Conservation (phyloP, 2,888 invertebrate genomes). For the Sesia apiformis region DNA sequence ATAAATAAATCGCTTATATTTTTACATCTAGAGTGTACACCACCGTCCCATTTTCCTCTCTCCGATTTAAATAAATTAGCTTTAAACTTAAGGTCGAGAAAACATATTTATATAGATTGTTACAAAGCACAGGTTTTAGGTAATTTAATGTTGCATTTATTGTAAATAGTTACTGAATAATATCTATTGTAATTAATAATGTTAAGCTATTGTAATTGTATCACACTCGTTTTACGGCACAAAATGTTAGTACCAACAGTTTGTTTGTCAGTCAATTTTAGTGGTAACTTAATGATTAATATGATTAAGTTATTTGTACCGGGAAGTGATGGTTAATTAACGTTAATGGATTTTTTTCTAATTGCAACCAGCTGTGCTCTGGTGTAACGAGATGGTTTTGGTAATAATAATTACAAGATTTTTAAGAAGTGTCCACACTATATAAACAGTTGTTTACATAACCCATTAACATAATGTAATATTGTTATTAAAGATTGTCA, state of each 20-base stretch:
- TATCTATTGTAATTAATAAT: slow-evolving; percentile 31
- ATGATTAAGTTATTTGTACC: slow-evolving; percentile 54
- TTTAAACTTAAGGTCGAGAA: slow-evolving; percentile 52
- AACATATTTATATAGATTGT: slow-evolving; percentile 72
- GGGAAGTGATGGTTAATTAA: background rate
- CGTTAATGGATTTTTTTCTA: background rate
- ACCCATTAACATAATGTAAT: too few relatives aligned
- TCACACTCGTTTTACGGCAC: slow-evolving; percentile 74
- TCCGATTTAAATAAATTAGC: slow-evolving; percentile 63
- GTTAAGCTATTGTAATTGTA: slow-evolving; percentile 60
- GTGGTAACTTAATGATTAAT: slow-evolving; percentile 45
- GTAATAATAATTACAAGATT: too few relatives aligned
- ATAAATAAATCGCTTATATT: slow-evolving; percentile 46
- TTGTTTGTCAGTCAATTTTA: slow-evolving; percentile 71
- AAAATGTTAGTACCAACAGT: slow-evolving; percentile 64
- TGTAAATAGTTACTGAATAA: slow-evolving; percentile 65
- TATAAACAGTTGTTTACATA: too few relatives aligned
- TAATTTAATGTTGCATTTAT: slow-evolving; percentile 67
- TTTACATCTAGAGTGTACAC: slow-evolving; percentile 55
- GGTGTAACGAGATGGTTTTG: too few relatives aligned
- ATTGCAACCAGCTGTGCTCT: background rate
- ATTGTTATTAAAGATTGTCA: too few relatives aligned
- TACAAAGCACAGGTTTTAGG: slow-evolving; percentile 72
- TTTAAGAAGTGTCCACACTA: too few relatives aligned
- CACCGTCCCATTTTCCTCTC: slow-evolving; percentile 72